A percentile compares a stretch with the other conserved stretches of the same genome.
Evolutionary conservation across 1,140 invertebrate genomes (phyloP).

Genomic region (Anastatus disparis): DNA sequence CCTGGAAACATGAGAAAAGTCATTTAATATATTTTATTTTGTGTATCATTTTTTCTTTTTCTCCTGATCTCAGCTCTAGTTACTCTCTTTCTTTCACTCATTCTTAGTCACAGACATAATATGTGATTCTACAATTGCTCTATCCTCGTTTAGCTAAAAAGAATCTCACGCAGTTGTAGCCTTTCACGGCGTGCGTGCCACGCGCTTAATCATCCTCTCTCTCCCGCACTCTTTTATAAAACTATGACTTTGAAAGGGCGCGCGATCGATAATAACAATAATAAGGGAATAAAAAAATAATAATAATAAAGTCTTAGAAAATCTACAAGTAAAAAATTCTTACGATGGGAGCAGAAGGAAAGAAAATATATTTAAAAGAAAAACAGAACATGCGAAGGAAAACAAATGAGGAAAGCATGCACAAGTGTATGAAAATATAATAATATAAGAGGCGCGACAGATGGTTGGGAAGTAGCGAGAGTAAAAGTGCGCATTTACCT

Average conservation of each 20-base stretch:
- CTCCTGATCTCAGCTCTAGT: not conserved
- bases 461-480: not conserved
- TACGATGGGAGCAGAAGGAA: not conserved
- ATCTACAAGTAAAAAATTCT: too few species aligned
- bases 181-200: constrained; percentile 24
- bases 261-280: constrained; percentile 17
- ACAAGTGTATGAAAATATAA: too few species aligned
- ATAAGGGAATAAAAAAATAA: constrained; percentile 17
- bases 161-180: not conserved
- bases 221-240: too few species aligned
- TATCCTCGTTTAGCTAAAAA: too few species aligned
- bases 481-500: constrained; percentile 68
- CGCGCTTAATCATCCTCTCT: constrained; percentile 26
- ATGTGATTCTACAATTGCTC: too few species aligned
- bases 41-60: not conserved
- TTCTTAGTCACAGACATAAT: not conserved
- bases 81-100: not conserved
- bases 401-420: too few species aligned
- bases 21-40: not conserved
- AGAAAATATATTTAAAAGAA: too few species aligned
- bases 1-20: constrained; percentile 61
- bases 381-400: too few species aligned
- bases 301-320: too few species aligned
- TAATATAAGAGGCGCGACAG: not conserved
- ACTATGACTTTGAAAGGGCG: constrained; percentile 32